Evolutionary conservation across 2,113 vertebrate species (phyloP), one percentile per base, ranked within the genome.

Genomic region (Lepidothrix coronata): DNA sequence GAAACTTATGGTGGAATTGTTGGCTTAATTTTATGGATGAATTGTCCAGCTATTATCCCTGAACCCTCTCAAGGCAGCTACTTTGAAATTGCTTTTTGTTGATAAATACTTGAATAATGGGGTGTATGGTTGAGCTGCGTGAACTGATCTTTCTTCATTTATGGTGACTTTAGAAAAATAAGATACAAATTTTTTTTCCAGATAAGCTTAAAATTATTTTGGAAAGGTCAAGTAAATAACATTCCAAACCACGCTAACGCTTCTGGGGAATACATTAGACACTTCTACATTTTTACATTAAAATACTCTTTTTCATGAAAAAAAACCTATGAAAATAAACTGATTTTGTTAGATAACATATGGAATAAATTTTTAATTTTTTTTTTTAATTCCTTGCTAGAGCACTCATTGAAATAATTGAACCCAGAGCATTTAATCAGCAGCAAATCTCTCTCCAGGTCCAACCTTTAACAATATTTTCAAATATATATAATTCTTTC

Each of bases 1-100:
- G 65, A 92, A 85, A 72, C 52, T 95, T 81, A 31, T 12, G 52
- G 70, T 81, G 72, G 43, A 88, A 85, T 70, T 91, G 76, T 86
- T 93, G 79, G 22, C 83, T 96, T 95, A 94, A 94, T 93, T 94
- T 96, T 97, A 75, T 95, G 91, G 76, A 58, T 95, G 89, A 93
- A 81, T 86, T 95, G 84, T 91, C 76, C 73, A 92, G 46, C 86
- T 93, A 17, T 96, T 88, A 92, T 78, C 49, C 68, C 68, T 84
- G 72, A 81, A 63, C 16, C 3, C 33, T 91, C 5, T 4, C 57
- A 82, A 88, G 70, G 81, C 87, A 93, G 57, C 81, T 88, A 59
- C 62, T 95, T 94, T 84, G 72, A 95, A 95, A 95, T 86, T 93
- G 79, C 57, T 92, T 97, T 93, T 76, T 84, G 67, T 91, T 95